Conservation (phyloP, 2,797 vertebrate genomes). For the Hoplostethus mediterraneus region DNA sequence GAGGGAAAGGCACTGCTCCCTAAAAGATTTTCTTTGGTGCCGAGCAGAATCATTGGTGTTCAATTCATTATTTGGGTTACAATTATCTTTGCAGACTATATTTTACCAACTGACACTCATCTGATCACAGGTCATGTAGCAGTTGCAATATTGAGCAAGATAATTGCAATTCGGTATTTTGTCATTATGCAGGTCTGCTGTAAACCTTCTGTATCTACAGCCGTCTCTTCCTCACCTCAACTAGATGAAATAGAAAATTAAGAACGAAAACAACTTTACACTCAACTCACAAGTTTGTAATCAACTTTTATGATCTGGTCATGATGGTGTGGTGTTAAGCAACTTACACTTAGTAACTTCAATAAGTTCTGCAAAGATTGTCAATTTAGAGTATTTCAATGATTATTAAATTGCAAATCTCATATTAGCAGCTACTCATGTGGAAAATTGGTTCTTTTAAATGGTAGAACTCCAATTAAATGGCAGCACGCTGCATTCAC, state of each 20-base stretch:
- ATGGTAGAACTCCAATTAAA: slow-evolving; percentile 65
- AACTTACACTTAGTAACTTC: not conserved
- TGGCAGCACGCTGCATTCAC: slow-evolving; percentile 13
- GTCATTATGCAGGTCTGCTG: not conserved
- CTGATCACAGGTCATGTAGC: too few relatives aligned
- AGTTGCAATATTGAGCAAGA: too few relatives aligned
- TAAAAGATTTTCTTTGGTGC: too few relatives aligned
- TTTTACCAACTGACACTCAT: too few relatives aligned
- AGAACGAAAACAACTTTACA: not conserved
- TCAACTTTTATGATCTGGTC: not conserved
- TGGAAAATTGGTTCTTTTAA: slow-evolving; percentile 75
- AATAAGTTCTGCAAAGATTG: slow-evolving; percentile 20
- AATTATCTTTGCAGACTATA: too few relatives aligned
- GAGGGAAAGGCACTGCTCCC: too few relatives aligned
- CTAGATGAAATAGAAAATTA: not conserved
- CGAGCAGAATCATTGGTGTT: too few relatives aligned
- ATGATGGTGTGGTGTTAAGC: not conserved
- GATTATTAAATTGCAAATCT: slow-evolving; percentile 55
- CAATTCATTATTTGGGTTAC: too few relatives aligned
- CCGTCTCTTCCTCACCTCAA: not conserved
- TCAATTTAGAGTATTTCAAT: slow-evolving; percentile 42
- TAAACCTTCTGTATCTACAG: not conserved
- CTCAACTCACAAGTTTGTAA: not conserved
- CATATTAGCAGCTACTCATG: slow-evolving; percentile 66
- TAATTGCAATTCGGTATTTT: too few relatives aligned